Evolutionary conservation across 2,113 vertebrate genomes (phyloP).

Genomic region (Neogobius melanostomus): DNA sequence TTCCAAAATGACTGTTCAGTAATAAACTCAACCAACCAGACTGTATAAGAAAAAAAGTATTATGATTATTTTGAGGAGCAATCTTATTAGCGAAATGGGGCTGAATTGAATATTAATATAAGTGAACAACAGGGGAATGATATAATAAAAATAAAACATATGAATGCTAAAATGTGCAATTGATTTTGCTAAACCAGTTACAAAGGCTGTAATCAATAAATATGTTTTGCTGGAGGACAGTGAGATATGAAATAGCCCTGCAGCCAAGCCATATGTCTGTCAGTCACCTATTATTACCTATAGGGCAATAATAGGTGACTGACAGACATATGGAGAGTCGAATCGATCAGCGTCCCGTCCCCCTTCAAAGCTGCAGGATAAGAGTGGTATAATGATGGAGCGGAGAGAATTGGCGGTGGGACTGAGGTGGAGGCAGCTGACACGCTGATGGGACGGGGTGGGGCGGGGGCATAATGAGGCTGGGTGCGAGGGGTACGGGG

Average conservation of each 20-base stretch:
- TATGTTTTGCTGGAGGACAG: neutral
- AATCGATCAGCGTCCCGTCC: neutral
- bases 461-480: conserved; percentile 15
- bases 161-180: neutral
- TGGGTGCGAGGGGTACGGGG: conserved; percentile 21
- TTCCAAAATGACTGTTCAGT: neutral
- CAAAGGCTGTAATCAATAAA: neutral
- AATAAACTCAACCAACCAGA: neutral
- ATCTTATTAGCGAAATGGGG: too few species aligned
- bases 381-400: conserved; percentile 5
- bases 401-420: conserved; percentile 7
- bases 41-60: neutral
- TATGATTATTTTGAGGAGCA: too few species aligned
- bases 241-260: neutral
- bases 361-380: neutral
- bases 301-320: neutral
- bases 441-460: conserved; percentile 29
- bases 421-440: conserved; percentile 17
- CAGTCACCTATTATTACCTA: too few species aligned
- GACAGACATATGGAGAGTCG: neutral
- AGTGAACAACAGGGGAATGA: neutral
- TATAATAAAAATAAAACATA: neutral
- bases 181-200: neutral
- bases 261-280: neutral
- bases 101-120: too few species aligned